These are phyloP conservation scores for Nephrotoma flavescens DNA, from an alignment of 2,888 invertebrate species.

Conservation along the genomic window DNA sequence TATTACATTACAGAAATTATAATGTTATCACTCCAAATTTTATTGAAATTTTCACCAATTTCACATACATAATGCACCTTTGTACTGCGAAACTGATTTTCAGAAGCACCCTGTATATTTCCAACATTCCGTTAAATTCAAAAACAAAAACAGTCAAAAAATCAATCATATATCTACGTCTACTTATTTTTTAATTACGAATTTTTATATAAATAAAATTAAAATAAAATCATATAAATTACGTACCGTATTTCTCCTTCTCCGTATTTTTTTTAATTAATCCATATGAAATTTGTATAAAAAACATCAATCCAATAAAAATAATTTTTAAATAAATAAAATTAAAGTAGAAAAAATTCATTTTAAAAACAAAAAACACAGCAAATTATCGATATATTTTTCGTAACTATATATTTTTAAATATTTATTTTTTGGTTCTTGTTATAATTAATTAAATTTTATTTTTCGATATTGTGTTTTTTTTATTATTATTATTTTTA, in stretches of 20 bases:
- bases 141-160: background rate
- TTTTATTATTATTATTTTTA: background rate
- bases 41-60: no score
- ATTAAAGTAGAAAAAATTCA: background rate
- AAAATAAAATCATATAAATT: background rate
- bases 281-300: background rate
- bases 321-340: slow-evolving; percentile 1
- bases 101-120: background rate
- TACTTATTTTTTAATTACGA: background rate
- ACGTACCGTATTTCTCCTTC: background rate
- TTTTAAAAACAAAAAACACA: background rate
- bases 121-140: background rate
- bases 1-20: no score
- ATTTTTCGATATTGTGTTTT: background rate
- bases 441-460: background rate
- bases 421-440: background rate
- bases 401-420: no score
- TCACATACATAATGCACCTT: no score
- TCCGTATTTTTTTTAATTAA: background rate
- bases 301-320: background rate
- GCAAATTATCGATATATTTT: background rate
- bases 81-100: no score
- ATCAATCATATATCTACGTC: background rate
- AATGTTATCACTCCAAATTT: no score
- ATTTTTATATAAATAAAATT: background rate